Conservation (phyloP, 2,113 vertebrate species). For the Neodontobutis hainanensis region DNA sequence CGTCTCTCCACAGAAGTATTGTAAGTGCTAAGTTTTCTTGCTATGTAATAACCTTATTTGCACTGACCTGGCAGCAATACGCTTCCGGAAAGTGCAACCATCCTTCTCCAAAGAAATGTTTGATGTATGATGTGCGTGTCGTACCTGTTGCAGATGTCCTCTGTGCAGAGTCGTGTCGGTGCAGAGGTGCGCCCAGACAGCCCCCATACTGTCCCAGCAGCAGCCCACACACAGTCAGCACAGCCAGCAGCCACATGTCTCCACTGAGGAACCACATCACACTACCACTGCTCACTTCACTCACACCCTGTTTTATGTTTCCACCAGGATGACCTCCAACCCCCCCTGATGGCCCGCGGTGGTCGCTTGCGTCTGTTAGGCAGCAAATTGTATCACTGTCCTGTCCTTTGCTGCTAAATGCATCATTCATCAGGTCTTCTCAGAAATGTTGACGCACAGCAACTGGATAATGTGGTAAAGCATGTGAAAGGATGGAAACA, state of each 20-base stretch:
- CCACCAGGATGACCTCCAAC: constrained; percentile 44
- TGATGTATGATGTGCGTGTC: neutral
- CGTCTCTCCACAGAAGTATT: too few relatives aligned
- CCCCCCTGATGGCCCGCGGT: neutral
- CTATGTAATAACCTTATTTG: too few relatives aligned
- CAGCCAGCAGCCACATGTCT: constrained; percentile 60
- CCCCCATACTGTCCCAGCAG: constrained; percentile 55
- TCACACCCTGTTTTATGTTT: constrained; percentile 49
- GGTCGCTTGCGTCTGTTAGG: neutral
- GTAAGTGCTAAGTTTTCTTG: too few relatives aligned
- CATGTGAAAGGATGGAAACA: neutral
- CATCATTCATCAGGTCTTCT: constrained; percentile 61
- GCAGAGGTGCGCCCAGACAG: constrained; percentile 39
- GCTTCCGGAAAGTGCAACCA: too few relatives aligned
- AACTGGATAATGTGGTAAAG: neutral
- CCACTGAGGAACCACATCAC: constrained; percentile 46
- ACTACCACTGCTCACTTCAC: neutral
- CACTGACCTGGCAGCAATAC: too few relatives aligned
- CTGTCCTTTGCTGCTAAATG: constrained; percentile 36
- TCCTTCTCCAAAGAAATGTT: too few relatives aligned
- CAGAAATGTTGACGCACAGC: constrained; percentile 42
- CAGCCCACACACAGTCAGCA: constrained; percentile 41
- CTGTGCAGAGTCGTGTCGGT: constrained; percentile 25
- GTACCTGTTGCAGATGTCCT: constrained; percentile 67
- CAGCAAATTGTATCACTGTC: constrained; percentile 47